A percentile compares a stretch with the other conserved stretches of the same genome.
Evolutionary conservation across 2,113 vertebrate genomes (phyloP).

Genomic region (Felis chaus): DNA sequence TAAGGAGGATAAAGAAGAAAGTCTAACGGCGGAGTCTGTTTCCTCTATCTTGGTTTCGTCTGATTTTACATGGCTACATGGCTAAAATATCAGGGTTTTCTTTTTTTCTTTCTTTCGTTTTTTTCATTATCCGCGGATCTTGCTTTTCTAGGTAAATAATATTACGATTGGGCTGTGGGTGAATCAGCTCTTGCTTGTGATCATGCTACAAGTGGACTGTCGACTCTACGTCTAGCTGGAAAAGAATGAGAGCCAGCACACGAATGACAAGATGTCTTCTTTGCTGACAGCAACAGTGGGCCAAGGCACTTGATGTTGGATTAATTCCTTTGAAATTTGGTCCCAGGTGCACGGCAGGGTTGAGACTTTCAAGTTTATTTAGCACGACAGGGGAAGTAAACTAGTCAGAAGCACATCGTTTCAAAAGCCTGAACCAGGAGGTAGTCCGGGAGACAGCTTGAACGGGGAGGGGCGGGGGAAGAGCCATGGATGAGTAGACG

Average conservation of each 20-base stretch:
- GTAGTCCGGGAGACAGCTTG: not conserved
- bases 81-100: slow-evolving; percentile 45
- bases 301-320: not conserved
- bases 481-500: not conserved
- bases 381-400: not conserved
- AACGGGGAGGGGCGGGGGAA: not conserved
- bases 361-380: slow-evolving; percentile 29
- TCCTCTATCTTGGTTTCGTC: slow-evolving; percentile 59
- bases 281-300: not conserved
- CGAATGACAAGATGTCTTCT: slow-evolving; percentile 18
- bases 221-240: not conserved
- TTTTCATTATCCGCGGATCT: not conserved
- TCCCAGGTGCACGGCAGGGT: not conserved
- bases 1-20: slow-evolving; percentile 62
- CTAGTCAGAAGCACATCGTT: not conserved
- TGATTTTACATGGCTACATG: not conserved
- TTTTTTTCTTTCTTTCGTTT: not conserved
- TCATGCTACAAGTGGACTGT: not conserved
- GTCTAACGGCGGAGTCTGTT: slow-evolving; percentile 34
- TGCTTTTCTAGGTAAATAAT: slow-evolving; percentile 42
- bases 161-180: not conserved
- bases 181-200: slow-evolving; percentile 26
- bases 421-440: not conserved
- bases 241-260: not conserved
- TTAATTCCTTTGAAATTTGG: slow-evolving; percentile 39